Percentiles rank a stretch among this genome's conserved stretches.
These are phyloP conservation scores for Solea solea DNA, from an alignment of 2,113 vertebrate genomes.

Conservation along the genomic window DNA sequence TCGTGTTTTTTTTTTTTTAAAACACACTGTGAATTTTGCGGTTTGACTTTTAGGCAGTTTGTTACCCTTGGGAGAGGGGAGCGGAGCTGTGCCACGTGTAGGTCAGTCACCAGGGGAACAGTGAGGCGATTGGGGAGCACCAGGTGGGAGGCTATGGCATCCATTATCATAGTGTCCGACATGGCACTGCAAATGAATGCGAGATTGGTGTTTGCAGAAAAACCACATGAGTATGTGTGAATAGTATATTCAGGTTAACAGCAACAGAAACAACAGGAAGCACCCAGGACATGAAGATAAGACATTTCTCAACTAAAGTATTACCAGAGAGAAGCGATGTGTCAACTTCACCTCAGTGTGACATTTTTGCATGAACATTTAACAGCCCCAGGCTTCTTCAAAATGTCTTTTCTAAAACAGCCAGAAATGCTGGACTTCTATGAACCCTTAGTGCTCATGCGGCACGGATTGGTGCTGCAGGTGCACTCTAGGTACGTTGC, in stretches of 20 bases:
- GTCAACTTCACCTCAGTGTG: background rate
- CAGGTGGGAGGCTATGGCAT: constrained; percentile 90
- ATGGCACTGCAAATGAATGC: constrained; percentile 84
- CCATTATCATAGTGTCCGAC: constrained; percentile 96
- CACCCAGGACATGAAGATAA: constrained; percentile 12
- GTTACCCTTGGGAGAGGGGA: constrained; percentile 93
- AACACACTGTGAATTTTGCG: constrained; percentile 10
- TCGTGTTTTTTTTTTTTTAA: background rate
- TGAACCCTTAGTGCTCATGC: no score
- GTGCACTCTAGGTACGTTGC: no score
- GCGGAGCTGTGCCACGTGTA: constrained; percentile 90
- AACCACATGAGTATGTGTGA: constrained; percentile 40
- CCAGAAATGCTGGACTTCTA: background rate
- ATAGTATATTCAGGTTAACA: constrained; percentile 37
- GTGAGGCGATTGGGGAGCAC: constrained; percentile 94
- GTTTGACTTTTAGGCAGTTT: constrained; percentile 27
- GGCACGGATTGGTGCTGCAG: no score
- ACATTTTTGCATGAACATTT: no score
- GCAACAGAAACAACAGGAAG: constrained; percentile 20
- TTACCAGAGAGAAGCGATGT: constrained; percentile 36
- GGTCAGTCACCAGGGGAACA: constrained; percentile 88
- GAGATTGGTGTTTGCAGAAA: constrained; percentile 46
- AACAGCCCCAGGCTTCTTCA: background rate
- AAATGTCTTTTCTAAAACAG: background rate
- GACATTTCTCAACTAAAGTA: constrained; percentile 33